These are phyloP conservation scores for Drosophila nr. fundita DNA, from an alignment of 2,888 invertebrate species.

Conservation along the genomic window DNA sequence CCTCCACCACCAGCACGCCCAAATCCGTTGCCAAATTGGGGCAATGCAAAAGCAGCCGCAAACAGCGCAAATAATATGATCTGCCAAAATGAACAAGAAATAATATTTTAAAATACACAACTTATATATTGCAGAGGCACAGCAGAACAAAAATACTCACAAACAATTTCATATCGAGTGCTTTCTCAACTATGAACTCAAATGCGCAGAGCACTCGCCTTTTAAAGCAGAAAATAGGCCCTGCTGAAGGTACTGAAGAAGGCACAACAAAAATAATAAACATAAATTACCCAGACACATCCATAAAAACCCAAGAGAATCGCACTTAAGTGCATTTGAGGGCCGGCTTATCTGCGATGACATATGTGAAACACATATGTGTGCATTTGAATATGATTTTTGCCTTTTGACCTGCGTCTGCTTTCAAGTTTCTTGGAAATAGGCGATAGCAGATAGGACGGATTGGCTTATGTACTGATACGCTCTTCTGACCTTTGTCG, in stretches of 20 bases:
- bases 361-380: background rate
- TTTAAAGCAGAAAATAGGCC: conserved; percentile 25
- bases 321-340: conserved; percentile 8
- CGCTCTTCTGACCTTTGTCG: background rate
- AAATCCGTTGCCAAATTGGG: conserved; percentile 28
- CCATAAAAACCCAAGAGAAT: conserved; percentile 3
- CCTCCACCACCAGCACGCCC: conserved; percentile 5
- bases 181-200: conserved; percentile 23
- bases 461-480: conserved; percentile 12
- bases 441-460: background rate
- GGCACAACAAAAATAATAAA: conserved; percentile 4
- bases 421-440: background rate
- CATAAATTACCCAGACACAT: conserved; percentile 15
- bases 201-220: background rate
- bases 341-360: conserved; percentile 9
- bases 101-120: background rate
- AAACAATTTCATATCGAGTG: conserved; percentile 34
- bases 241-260: background rate
- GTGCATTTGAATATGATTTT: background rate
- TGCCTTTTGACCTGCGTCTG: conserved; percentile 2
- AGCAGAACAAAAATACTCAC: conserved; percentile 30
- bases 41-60: conserved; percentile 48
- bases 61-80: conserved; percentile 48
- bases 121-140: background rate
- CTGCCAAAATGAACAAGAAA: conserved; percentile 18